Evolutionary conservation across 2,797 vertebrate genomes (phyloP).

Genomic region (Hirundo rustica): DNA sequence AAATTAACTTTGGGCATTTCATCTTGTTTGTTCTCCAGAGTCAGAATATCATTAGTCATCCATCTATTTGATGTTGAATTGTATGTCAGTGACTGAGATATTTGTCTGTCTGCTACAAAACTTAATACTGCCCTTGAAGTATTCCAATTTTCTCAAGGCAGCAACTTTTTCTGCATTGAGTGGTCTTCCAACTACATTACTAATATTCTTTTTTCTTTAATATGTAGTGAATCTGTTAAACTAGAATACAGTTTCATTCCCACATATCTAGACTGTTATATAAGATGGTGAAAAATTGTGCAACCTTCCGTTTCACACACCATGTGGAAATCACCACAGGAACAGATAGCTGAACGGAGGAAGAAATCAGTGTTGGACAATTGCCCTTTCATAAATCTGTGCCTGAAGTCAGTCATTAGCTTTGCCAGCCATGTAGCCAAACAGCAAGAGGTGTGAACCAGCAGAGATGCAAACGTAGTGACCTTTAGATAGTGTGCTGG

Average conservation of each 20-base stretch:
- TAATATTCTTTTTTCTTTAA: not conserved
- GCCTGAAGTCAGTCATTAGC: slow-evolving; percentile 2
- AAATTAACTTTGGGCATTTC: not conserved
- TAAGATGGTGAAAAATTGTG: slow-evolving; percentile 20
- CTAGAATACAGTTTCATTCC: not conserved
- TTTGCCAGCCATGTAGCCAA: slow-evolving; percentile 12
- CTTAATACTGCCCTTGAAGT: not conserved
- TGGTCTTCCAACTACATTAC: not conserved
- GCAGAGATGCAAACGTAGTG: not conserved
- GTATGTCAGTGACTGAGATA: not conserved
- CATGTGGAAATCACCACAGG: slow-evolving; percentile 50
- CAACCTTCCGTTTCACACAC: slow-evolving; percentile 26
- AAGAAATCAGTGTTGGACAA: slow-evolving; percentile 20
- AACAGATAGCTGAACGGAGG: slow-evolving; percentile 36
- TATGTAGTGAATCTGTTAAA: not conserved
- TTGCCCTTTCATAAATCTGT: slow-evolving; percentile 47
- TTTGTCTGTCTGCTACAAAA: not conserved
- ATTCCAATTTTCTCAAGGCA: not conserved
- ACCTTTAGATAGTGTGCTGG: not conserved
- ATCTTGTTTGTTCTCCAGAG: not conserved
- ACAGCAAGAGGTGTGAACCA: not conserved
- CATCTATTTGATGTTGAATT: not conserved
- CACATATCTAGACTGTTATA: not conserved
- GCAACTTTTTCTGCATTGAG: not conserved
- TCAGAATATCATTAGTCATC: not conserved